Conservation (phyloP, 2,113 vertebrate species). For the Sprattus sprattus region DNA sequence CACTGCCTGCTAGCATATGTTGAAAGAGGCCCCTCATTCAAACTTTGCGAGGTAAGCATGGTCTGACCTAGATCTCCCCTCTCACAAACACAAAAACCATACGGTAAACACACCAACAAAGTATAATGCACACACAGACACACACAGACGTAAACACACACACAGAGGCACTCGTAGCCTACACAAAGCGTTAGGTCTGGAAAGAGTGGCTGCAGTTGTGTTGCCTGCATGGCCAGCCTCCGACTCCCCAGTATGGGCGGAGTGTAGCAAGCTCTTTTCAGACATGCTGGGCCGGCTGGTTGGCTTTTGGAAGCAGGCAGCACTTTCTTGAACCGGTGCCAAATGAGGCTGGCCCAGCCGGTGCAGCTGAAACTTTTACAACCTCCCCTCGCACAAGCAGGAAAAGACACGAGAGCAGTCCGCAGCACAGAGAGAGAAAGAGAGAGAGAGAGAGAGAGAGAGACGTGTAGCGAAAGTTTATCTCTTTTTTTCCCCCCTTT, state of each 20-base stretch:
- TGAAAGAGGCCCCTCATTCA: constrained; percentile 32
- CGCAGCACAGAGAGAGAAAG: constrained; percentile 42
- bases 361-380: constrained; percentile 75
- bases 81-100: constrained; percentile 20
- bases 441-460: constrained; percentile 53
- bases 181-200: constrained; percentile 26
- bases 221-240: constrained; percentile 18
- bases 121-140: neutral
- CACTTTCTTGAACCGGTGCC: constrained; percentile 66
- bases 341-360: constrained; percentile 66
- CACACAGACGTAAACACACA: neutral
- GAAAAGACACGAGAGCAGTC: constrained; percentile 62
- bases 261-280: constrained; percentile 36
- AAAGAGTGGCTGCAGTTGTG: constrained; percentile 28
- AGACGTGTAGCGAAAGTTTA: constrained; percentile 33
- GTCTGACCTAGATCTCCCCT: constrained; percentile 43
- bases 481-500: constrained; percentile 21
- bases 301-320: constrained; percentile 47
- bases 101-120: neutral
- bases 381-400: constrained; percentile 60
- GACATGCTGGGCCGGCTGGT: constrained; percentile 34
- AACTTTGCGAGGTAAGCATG: constrained; percentile 25
- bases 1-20: constrained; percentile 17
- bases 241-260: constrained; percentile 40
- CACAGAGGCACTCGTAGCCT: neutral